These are phyloP conservation scores for Pedionomus torquatus DNA, from an alignment of 2,113 vertebrate species.

Conservation along the genomic window DNA sequence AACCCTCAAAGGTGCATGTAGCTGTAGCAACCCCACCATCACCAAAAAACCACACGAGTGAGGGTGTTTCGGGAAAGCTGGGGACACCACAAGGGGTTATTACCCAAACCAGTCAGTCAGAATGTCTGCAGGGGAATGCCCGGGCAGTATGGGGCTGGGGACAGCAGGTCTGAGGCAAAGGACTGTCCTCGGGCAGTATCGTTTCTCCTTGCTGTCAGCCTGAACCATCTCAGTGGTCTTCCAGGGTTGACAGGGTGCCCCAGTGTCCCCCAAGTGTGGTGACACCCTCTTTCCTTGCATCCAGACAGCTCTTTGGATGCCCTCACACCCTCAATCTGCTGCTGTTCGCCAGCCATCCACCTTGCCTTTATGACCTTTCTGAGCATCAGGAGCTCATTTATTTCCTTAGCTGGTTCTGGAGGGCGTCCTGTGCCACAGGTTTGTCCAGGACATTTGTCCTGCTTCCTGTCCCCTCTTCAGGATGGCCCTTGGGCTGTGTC, in stretches of 20 bases:
- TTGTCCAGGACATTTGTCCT: neutral
- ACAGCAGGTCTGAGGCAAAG: neutral
- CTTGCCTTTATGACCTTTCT: rapidly evolving
- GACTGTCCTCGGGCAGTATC: neutral
- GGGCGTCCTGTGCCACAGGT: rapidly evolving
- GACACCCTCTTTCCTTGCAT: neutral
- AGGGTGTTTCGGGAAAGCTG: neutral
- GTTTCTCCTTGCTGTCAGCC: neutral
- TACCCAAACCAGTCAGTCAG: neutral
- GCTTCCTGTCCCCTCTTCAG: rapidly evolving
- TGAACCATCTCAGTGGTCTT: neutral
- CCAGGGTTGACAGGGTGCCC: neutral
- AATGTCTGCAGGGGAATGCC: neutral
- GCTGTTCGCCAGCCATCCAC: neutral
- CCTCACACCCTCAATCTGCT: neutral
- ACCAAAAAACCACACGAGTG: neutral
- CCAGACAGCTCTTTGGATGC: neutral
- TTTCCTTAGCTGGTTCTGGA: neutral
- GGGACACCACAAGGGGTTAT: neutral
- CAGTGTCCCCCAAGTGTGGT: neutral
- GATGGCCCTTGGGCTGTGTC: neutral
- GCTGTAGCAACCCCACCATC: too few relatives aligned
- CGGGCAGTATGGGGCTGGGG: neutral
- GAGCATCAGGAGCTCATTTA: neutral
- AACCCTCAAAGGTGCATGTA: neutral